Base-by-base conservation (phyloP, 2,888 invertebrate genomes). In the Cephus sareptanus region DNA sequence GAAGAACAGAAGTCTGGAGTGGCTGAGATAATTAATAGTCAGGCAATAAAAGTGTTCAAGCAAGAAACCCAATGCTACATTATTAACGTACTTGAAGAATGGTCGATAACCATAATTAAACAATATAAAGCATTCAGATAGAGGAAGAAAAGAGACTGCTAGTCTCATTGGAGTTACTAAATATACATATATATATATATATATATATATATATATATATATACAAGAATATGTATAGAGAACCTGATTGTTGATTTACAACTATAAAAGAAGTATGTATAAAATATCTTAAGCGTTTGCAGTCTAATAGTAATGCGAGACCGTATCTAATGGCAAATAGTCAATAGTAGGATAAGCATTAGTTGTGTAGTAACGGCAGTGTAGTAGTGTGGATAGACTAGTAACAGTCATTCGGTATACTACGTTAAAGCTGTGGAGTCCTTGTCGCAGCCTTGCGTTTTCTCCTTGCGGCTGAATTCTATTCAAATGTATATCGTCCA, bases 371-470 rank as follows among this genome's bases (percentile, higher is more conserved):
- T 6, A 56, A 23, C 23, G 23, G 56, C 9, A 56, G 9, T 56
- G 15, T 56, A 56, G 23, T 56, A 56, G 56, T 56, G 56, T 2
- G 23, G 56, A 56, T 56, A 23, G 23, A 56, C 56, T 56, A 56
- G 40, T 40, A 40, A 40, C 23, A 56, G 56, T 56, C 40, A 40
- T 6, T 23, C 56, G 56, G 9, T 56, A 56, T 9, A 56, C 56
- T 23, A 23, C 23, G 1, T 56, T 23, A 71, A 30, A 71, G 71
- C 71, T 9, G 71, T 1, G 74, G 80, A 88, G 88, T 88, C 87
- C 87, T 87, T 87, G 87, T 86, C 88, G 84, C 87, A 87, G 88
- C 87, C 87, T 87, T 87, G 87, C 88, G 83, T 87, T 87, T 86
- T 87, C 87, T 86, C 88, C 88, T 87, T 85, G 87, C 85, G 85